These are phyloP conservation scores for Ypsolopha sequella DNA, from an alignment of 2,888 invertebrate species.

Conservation along the genomic window DNA sequence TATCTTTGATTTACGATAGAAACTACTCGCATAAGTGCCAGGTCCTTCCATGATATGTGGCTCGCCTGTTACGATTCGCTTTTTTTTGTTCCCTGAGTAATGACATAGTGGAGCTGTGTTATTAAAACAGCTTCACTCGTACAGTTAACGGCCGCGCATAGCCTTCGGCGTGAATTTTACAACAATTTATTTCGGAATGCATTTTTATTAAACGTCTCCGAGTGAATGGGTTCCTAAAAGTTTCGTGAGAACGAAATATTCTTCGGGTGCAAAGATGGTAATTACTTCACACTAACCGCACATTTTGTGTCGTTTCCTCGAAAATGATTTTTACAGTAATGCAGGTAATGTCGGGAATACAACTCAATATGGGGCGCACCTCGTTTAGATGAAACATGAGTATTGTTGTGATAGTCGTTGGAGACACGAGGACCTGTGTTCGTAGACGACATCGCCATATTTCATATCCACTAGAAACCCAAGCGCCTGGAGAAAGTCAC, in stretches of 20 bases:
- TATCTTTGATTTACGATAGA: slow-evolving; percentile 71
- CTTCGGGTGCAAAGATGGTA: neutral
- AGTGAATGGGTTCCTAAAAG: slow-evolving; percentile 15
- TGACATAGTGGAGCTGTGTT: slow-evolving; percentile 62
- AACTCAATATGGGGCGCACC: slow-evolving; percentile 9
- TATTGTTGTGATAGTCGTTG: slow-evolving; percentile 23
- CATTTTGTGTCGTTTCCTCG: neutral
- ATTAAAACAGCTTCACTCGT: slow-evolving; percentile 42
- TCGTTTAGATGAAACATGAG: slow-evolving; percentile 24
- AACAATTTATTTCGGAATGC: slow-evolving; percentile 46
- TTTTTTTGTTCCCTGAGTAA: slow-evolving; percentile 55
- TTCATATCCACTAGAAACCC: slow-evolving; percentile 28
- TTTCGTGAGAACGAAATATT: slow-evolving; percentile 23
- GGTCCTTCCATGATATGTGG: slow-evolving; percentile 62
- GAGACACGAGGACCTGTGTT: slow-evolving; percentile 27
- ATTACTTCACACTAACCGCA: neutral
- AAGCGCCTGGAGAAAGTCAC: slow-evolving; percentile 34
- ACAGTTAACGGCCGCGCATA: slow-evolving; percentile 18
- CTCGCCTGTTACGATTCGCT: slow-evolving; percentile 55
- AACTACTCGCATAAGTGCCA: slow-evolving; percentile 65
- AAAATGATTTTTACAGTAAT: neutral
- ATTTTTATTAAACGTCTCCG: slow-evolving; percentile 28
- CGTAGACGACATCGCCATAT: slow-evolving; percentile 40
- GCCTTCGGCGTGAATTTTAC: slow-evolving; percentile 51
- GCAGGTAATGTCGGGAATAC: slow-evolving; percentile 10